These are phyloP conservation scores for Hydrophis major DNA, from an alignment of 2,797 vertebrate species.

Conservation along the genomic window DNA sequence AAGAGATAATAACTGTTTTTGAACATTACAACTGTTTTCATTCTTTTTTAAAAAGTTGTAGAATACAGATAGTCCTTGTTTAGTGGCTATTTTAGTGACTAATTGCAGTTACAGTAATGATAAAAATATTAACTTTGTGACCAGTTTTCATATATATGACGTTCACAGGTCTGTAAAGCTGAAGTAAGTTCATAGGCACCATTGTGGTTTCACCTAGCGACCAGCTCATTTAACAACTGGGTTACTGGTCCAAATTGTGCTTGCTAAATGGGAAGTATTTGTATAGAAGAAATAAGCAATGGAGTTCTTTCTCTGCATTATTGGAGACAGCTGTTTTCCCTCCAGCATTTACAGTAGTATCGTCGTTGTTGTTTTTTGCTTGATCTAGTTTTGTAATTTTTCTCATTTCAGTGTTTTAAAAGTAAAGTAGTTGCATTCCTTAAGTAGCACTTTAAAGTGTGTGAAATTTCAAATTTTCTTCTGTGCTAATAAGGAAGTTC, in stretches of 20 bases:
- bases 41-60: not conserved
- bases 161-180: not conserved
- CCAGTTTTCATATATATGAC: not conserved
- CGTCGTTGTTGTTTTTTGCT: not conserved
- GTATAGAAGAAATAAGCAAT: not conserved
- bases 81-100: not conserved
- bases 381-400: not conserved
- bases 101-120: not conserved
- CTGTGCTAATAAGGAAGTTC: not conserved
- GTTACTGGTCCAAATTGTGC: not conserved
- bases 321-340: not conserved
- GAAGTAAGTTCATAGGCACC: not conserved
- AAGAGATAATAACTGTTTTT: not conserved
- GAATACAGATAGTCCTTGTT: not conserved
- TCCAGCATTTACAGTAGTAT: not conserved
- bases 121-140: not conserved
- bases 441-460: not conserved
- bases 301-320: not conserved
- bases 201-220: not conserved
- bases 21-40: not conserved
- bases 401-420: not conserved
- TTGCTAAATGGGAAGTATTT: not conserved
- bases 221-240: not conserved
- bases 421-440: not conserved
- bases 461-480: not conserved